These are phyloP conservation scores for Bombyx huttoni DNA, from an alignment of 2,888 invertebrate genomes.

Conservation along the genomic window DNA sequence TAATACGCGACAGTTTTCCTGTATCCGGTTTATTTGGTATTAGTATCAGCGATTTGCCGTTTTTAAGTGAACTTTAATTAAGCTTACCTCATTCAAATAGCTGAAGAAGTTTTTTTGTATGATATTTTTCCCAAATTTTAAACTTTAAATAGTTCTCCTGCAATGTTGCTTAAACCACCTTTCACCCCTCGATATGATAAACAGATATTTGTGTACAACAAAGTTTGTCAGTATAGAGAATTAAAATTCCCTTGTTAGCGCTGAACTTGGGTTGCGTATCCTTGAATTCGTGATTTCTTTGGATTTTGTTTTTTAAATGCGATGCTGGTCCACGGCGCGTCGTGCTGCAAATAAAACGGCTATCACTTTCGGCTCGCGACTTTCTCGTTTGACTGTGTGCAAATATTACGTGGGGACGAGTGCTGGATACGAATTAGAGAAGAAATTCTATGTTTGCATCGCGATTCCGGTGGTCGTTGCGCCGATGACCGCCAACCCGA, in stretches of 20 bases:
- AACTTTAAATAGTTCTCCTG: no score
- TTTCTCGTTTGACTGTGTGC: slow-evolving; percentile 31
- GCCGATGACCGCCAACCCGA: no score
- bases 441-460: slow-evolving; percentile 6
- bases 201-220: not conserved
- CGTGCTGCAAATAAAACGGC: slow-evolving; percentile 29
- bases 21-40: no score
- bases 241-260: not conserved
- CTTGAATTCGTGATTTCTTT: not conserved
- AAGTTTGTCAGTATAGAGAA: not conserved
- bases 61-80: no score
- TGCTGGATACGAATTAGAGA: slow-evolving; percentile 7
- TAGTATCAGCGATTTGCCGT: no score
- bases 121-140: no score
- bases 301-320: slow-evolving; percentile 19
- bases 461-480: slow-evolving; percentile 17
- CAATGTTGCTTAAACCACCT: no score
- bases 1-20: no score
- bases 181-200: no score
- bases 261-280: not conserved
- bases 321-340: slow-evolving; percentile 23
- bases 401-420: slow-evolving; percentile 29
- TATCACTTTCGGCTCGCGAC: slow-evolving; percentile 38
- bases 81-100: no score
- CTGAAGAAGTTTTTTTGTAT: no score